A percentile compares a stretch with the other conserved stretches of the same genome.
Evolutionary conservation across 2,797 vertebrate species (phyloP).

Genomic region (Potorous gilbertii): DNA sequence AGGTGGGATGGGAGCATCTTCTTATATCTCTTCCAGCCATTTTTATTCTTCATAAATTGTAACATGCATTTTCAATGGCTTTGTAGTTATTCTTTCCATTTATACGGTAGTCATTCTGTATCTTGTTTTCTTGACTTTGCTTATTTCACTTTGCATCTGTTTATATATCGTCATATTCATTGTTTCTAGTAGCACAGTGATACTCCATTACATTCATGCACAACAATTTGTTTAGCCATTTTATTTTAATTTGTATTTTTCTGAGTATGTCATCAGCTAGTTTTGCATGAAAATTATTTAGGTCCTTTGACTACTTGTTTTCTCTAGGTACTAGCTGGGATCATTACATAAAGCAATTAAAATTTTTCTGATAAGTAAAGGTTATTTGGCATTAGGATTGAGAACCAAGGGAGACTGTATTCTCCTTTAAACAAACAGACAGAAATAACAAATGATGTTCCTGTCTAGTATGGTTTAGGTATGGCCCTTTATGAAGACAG

Average conservation of each 20-base stretch:
- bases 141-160: not conserved
- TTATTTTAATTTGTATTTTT: not conserved
- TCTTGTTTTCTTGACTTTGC: not conserved
- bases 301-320: not conserved
- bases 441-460: not conserved
- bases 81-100: not conserved
- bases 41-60: not conserved
- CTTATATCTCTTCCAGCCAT: not conserved
- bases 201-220: not conserved
- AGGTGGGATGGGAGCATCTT: not conserved
- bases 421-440: not conserved
- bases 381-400: not conserved
- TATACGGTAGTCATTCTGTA: not conserved
- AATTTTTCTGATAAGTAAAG: not conserved
- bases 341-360: not conserved
- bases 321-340: not conserved
- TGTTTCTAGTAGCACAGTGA: not conserved
- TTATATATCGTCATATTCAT: not conserved
- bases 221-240: not conserved
- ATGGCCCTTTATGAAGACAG: conserved; percentile 1
- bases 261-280: not conserved
- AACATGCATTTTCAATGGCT: not conserved
- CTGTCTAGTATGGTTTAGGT: not conserved
- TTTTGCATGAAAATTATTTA: not conserved
- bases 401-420: not conserved